These are phyloP conservation scores for Meteorus sp. DNA, from an alignment of 1,140 invertebrate genomes.

Conservation along the genomic window DNA sequence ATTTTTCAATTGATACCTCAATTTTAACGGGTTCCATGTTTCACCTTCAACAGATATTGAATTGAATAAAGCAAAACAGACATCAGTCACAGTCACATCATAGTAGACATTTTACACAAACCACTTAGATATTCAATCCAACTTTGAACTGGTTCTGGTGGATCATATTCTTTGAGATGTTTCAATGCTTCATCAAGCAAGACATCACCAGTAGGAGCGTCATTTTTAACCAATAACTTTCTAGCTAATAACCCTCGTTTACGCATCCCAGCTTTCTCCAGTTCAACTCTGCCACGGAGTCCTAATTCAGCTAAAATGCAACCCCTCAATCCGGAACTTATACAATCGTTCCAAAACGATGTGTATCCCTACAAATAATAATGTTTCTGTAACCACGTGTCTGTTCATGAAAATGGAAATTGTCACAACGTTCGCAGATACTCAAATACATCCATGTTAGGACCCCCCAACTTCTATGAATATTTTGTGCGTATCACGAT, in stretches of 20 bases:
- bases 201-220: slow-evolving; percentile 96
- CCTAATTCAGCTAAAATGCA: slow-evolving; percentile 98
- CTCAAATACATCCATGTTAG: no score
- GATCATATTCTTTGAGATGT: slow-evolving; percentile 97
- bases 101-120: slow-evolving; percentile 51
- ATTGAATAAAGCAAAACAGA: slow-evolving; percentile 24
- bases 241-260: slow-evolving; percentile 85
- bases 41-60: slow-evolving; percentile 72
- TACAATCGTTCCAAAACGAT: slow-evolving; percentile 99
- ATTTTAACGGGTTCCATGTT: slow-evolving; percentile 99
- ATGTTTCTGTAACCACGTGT: not conserved
- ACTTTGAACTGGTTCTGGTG: slow-evolving; percentile 94
- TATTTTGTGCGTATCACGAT: no score
- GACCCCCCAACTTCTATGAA: no score
- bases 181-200: slow-evolving; percentile 97
- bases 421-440: no score
- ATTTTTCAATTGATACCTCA: slow-evolving; percentile 98
- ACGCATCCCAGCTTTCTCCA: slow-evolving; percentile 96
- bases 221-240: slow-evolving; percentile 78
- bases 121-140: slow-evolving; percentile 99
- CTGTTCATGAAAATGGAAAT: slow-evolving; percentile 1
- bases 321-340: slow-evolving; percentile 96
- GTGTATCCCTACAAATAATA: slow-evolving; percentile 87
- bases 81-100: slow-evolving; percentile 21
- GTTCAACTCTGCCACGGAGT: slow-evolving; percentile 89